Conservation (phyloP, 2,888 invertebrate genomes). For the Miltochrista miniata region DNA sequence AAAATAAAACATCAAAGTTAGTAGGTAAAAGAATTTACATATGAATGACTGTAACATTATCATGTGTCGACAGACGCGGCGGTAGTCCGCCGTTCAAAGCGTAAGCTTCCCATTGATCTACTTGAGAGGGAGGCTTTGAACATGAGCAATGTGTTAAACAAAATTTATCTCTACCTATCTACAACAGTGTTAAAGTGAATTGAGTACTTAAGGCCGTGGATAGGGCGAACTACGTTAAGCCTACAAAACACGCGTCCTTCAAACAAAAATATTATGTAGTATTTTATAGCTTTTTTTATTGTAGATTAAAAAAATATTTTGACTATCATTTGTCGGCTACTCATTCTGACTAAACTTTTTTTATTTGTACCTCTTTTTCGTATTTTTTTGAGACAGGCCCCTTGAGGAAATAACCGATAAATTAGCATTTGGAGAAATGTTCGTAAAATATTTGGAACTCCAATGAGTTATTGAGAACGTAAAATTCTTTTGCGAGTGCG, state of each 20-base stretch:
- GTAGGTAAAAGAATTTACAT: constrained; percentile 24
- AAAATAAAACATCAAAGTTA: too few species aligned
- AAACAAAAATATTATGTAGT: too few species aligned
- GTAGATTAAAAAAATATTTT: too few species aligned
- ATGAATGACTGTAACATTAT: constrained; percentile 22
- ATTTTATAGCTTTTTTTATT: too few species aligned
- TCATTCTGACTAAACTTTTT: too few species aligned
- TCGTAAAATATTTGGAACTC: not conserved
- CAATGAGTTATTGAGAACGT: not conserved
- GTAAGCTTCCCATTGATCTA: constrained; percentile 23
- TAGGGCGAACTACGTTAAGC: too few species aligned
- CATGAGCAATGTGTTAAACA: constrained; percentile 23
- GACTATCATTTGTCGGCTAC: too few species aligned
- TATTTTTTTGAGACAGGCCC: too few species aligned
- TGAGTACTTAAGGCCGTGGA: not conserved
- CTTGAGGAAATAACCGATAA: not conserved
- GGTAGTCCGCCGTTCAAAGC: constrained; percentile 9
- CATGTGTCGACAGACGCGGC: constrained; percentile 22
- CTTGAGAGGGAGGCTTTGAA: constrained; percentile 25
- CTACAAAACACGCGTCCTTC: too few species aligned
- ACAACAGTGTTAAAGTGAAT: constrained; percentile 8
- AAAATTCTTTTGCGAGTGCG: too few species aligned
- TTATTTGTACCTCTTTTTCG: too few species aligned
- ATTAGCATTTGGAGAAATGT: not conserved
- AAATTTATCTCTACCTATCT: constrained; percentile 21